phyloP scores from a whole-genome alignment of 2,797 vertebrate genomes.

The Danio aesculapii region DNA sequence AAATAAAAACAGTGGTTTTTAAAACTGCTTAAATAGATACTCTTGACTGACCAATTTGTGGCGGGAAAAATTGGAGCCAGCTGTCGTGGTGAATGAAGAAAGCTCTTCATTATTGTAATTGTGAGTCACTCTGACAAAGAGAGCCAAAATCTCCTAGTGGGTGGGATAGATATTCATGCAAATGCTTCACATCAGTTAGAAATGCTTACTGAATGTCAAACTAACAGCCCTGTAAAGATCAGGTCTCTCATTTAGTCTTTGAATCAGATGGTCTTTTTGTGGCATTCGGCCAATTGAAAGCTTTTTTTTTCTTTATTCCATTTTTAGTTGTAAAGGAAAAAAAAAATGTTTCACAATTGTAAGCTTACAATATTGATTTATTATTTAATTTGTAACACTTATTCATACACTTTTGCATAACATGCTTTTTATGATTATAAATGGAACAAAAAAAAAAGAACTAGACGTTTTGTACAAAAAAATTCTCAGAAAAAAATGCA shows the following conservation, averaged over 20 bases:
- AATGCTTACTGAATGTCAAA: background rate
- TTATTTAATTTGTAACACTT: no score
- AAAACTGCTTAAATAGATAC: conserved; percentile 42
- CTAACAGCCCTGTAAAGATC: background rate
- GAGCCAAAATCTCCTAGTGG: conserved; percentile 2
- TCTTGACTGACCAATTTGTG: conserved; percentile 26
- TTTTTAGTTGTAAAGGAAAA: no score
- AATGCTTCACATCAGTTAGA: conserved; percentile 25
- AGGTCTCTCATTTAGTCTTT: background rate
- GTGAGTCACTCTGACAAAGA: conserved; percentile 19
- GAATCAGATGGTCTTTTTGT: background rate
- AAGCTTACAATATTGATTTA: no score
- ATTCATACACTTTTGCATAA: no score
- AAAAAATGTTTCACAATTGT: no score
- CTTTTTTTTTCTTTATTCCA: no score
- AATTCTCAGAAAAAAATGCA: no score
- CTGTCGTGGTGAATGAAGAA: conserved; percentile 29
- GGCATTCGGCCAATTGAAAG: no score
- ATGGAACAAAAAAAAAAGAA: no score
- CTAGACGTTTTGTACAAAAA: no score
- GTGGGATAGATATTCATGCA: conserved; percentile 5
- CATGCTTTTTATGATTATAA: no score
- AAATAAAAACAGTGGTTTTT: conserved; percentile 34
- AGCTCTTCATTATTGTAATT: conserved; percentile 43
- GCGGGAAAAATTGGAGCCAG: conserved; percentile 31